These are phyloP conservation scores for Linnaemya vulpina DNA, from an alignment of 2,888 invertebrate genomes.

Conservation along the genomic window DNA sequence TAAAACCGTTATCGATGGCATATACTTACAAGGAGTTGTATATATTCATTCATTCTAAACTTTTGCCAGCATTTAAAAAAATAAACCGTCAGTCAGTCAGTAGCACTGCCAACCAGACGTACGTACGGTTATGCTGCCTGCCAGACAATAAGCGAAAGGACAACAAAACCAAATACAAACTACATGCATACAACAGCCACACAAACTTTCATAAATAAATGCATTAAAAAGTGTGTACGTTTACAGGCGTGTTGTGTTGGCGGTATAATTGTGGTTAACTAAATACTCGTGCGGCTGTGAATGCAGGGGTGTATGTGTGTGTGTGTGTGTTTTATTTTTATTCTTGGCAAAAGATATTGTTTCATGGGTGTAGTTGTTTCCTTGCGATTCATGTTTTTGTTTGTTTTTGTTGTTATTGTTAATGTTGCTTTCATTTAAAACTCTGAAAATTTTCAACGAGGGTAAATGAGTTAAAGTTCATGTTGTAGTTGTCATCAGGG, in stretches of 20 bases:
- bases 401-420: slow-evolving; percentile 6
- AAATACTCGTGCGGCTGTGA: neutral
- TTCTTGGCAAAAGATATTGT: slow-evolving; percentile 33
- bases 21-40: slow-evolving; percentile 64
- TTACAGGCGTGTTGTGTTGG: slow-evolving; percentile 41
- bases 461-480: slow-evolving; percentile 56
- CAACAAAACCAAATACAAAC: slow-evolving; percentile 5
- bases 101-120: neutral
- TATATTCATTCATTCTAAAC: slow-evolving; percentile 57
- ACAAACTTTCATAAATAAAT: neutral
- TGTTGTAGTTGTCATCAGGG: slow-evolving; percentile 70
- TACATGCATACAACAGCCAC: neutral
- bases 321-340: slow-evolving; percentile 7
- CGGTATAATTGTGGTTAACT: slow-evolving; percentile 62
- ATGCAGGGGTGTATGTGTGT: neutral
- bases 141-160: slow-evolving; percentile 23
- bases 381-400: neutral
- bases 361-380: slow-evolving; percentile 18
- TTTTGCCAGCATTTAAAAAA: slow-evolving; percentile 22
- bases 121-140: neutral
- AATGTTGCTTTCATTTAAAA: slow-evolving; percentile 43
- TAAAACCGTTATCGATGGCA: slow-evolving; percentile 65
- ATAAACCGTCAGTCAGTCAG: neutral
- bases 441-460: slow-evolving; percentile 29
- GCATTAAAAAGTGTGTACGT: neutral